phyloP scores from a whole-genome alignment of 2,797 vertebrate species.

The Anguilla marmorata region DNA sequence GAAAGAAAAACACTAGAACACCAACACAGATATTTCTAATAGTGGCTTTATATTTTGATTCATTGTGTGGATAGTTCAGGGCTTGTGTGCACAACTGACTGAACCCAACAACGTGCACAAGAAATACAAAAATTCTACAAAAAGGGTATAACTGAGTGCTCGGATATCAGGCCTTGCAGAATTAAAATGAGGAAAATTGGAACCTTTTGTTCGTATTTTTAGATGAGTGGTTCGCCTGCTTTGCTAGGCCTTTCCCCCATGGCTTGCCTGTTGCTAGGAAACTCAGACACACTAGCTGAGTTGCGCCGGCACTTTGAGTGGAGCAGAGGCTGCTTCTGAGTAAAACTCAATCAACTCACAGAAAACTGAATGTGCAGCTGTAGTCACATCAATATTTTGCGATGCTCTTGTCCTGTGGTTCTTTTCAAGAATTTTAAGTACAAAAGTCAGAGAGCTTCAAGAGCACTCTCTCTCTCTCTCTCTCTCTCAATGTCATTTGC shows the following conservation, averaged over 20 bases:
- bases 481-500: too few relatives aligned
- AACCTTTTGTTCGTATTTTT: slow-evolving; percentile 26
- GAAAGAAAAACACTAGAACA: slow-evolving; percentile 15
- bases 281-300: slow-evolving; percentile 36
- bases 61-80: not conserved
- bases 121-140: slow-evolving; percentile 3
- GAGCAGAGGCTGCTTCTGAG: not conserved
- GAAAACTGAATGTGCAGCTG: not conserved
- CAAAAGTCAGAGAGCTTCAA: not conserved
- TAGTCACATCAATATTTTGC: not conserved
- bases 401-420: too few relatives aligned
- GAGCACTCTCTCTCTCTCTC: too few relatives aligned
- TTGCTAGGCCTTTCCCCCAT: slow-evolving; percentile 22
- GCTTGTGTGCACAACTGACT: not conserved
- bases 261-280: slow-evolving; percentile 46
- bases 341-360: slow-evolving; percentile 11
- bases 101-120: slow-evolving; percentile 16
- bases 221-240: slow-evolving; percentile 24
- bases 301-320: slow-evolving; percentile 19
- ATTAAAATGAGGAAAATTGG: slow-evolving; percentile 23
- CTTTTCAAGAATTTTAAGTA: not conserved
- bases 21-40: slow-evolving; percentile 5
- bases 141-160: slow-evolving; percentile 14
- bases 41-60: not conserved
- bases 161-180: slow-evolving; percentile 6